Base-by-base conservation (phyloP, 1,140 invertebrate genomes). In the Euglossa dilemma region DNA sequence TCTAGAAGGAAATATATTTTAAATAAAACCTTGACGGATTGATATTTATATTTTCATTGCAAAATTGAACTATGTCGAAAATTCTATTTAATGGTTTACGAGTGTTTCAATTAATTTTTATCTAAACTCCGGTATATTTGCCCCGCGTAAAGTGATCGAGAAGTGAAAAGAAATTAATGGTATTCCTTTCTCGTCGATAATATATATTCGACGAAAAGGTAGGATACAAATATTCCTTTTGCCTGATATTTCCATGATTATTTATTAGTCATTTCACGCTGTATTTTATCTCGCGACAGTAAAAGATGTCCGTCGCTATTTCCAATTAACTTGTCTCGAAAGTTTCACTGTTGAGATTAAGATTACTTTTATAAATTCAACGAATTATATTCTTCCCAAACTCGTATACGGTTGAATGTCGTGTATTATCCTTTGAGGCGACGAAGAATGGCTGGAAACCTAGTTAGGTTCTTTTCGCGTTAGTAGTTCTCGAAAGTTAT, bases 21-120 rank as follows among this genome's bases (percentile, higher is more conserved):
- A 45, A 18, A 59, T 20, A 59, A 25, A 59, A 36, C 59, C 18
- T 25, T 28, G 6, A 5, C 11, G 20, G 12, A 72, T 54, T 72
- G 11, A 74, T 73, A 59, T 74, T 45, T 59, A 14, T 59, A 47
- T 56, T 56, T 59, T 23, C 9, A 59, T 59, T 45, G 47, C 18
- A 11, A 73, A 56, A 56, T 52, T 56, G 14, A 18, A 23, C 25
- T 36, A 43, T 43, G 56, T 72, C n/a, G 28, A 12, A 73, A 43
- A n/a, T 14, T 43, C 28, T 9, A 4, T 73, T 57, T 36, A 57
- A 3, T 28, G 45, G n/a, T 57, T 56, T 36, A 25, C 18, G 43
- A 56, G 56, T 71, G 25, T 56, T 54, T 43, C 28, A 57, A 73
- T 73, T 56, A 73, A 73, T 57, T 73, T 73, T 43, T 12, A n/a